phyloP scores from a whole-genome alignment of 2,888 invertebrate species.

The Dione juno region DNA sequence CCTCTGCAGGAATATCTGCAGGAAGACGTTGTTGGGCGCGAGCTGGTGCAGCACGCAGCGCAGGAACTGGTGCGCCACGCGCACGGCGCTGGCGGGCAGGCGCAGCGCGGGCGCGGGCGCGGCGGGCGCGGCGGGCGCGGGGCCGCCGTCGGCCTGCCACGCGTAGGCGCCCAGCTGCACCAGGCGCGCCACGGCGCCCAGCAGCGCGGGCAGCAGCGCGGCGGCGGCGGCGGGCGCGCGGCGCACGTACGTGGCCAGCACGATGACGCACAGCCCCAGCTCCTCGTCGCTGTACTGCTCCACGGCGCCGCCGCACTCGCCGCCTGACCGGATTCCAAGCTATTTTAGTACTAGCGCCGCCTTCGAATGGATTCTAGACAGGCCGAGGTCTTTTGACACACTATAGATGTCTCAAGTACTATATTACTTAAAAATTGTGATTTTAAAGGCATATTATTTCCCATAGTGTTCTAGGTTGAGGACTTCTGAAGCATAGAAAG shows the following conservation, averaged over 20 bases:
- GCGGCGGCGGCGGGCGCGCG: slow-evolving; percentile 98
- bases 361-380: too few species aligned
- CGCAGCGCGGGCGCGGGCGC: slow-evolving; percentile 90
- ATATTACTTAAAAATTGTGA: too few species aligned
- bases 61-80: slow-evolving; percentile 98
- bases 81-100: slow-evolving; percentile 96
- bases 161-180: slow-evolving; percentile 91
- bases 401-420: too few species aligned
- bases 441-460: too few species aligned
- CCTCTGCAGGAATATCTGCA: slow-evolving; percentile 96
- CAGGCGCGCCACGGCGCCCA: slow-evolving; percentile 88
- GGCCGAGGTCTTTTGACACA: too few species aligned
- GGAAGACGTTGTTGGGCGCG: slow-evolving; percentile 97
- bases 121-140: slow-evolving; percentile 88
- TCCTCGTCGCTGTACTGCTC: slow-evolving; percentile 99
- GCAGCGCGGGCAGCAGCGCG: slow-evolving; percentile 94
- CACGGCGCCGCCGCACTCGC: slow-evolving; percentile 94
- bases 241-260: slow-evolving; percentile 97
- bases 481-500: too few species aligned
- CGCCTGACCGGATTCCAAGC: slow-evolving; percentile 86
- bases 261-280: slow-evolving; percentile 95
- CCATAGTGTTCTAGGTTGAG: too few species aligned
- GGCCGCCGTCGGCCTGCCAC: slow-evolving; percentile 94
- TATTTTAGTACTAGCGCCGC: too few species aligned
- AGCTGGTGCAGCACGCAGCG: slow-evolving; percentile 98